phyloP scores from a whole-genome alignment of 2,797 vertebrate genomes.

The Acomys russatus region DNA sequence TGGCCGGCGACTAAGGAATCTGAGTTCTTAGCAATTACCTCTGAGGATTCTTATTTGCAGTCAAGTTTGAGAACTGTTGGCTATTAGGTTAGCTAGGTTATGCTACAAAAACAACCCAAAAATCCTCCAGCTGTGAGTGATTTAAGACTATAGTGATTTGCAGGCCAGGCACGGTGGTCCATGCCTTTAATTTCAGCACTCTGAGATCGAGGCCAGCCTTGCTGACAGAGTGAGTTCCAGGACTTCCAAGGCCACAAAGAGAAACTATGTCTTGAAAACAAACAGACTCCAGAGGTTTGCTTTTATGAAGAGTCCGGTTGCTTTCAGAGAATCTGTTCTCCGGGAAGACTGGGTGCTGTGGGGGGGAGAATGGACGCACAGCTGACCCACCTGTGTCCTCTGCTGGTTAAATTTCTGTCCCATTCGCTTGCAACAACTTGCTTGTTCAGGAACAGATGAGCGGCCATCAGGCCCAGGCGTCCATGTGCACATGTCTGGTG shows the following conservation, averaged over 20 bases:
- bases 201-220: not conserved
- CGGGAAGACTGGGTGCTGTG: not conserved
- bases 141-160: not conserved
- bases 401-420: not conserved
- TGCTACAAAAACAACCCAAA: not conserved
- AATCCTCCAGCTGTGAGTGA: not conserved
- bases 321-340: conserved; percentile 23
- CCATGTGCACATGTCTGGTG: not conserved
- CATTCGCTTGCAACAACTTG: not conserved
- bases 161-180: not conserved
- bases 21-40: not conserved
- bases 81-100: not conserved
- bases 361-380: not conserved
- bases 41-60: not conserved
- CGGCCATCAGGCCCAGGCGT: not conserved
- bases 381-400: not conserved
- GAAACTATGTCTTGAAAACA: not conserved
- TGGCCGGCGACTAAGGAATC: not conserved
- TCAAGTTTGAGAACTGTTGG: not conserved
- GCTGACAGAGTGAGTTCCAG: too few species aligned
- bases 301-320: not conserved
- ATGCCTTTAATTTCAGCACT: not conserved
- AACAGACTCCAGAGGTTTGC: not conserved
- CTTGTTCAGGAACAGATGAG: not conserved
- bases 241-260: not conserved